Conservation (phyloP, 2,888 invertebrate species). For the Neoaliturus tenellus region DNA sequence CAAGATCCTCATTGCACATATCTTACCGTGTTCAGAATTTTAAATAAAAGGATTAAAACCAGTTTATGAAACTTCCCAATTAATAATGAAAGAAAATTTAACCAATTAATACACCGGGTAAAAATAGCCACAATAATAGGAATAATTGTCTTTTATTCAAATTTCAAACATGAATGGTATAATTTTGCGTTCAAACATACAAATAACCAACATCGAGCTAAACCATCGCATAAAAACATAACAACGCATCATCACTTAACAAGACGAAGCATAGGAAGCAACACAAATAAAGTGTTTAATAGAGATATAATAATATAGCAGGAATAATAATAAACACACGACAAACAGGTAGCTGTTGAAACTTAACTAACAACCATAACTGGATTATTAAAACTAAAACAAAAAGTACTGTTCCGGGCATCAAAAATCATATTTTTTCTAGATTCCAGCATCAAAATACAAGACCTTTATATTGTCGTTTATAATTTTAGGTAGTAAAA, state of each 20-base stretch:
- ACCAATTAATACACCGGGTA: no score
- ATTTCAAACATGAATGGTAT: slow-evolving; percentile 30
- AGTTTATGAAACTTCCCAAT: no score
- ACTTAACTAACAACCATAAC: slow-evolving; percentile 14
- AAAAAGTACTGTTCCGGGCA: not conserved
- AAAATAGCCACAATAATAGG: not conserved
- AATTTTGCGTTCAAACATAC: slow-evolving; percentile 44
- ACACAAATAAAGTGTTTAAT: slow-evolving; percentile 27
- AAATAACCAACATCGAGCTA: slow-evolving; percentile 48
- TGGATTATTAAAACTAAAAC: not conserved
- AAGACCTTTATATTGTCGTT: slow-evolving; percentile 9
- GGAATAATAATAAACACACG: slow-evolving; percentile 27
- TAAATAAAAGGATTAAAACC: no score
- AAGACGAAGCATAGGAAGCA: slow-evolving; percentile 39
- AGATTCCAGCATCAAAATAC: not conserved
- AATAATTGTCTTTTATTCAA: slow-evolving; percentile 51
- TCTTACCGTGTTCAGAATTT: no score
- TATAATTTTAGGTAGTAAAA: slow-evolving; percentile 19
- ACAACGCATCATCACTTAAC: slow-evolving; percentile 39
- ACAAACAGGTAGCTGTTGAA: not conserved
- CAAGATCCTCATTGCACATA: no score
- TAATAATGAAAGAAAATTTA: no score
- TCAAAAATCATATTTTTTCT: not conserved
- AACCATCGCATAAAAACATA: slow-evolving; percentile 40
- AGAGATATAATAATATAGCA: slow-evolving; percentile 23